Conservation (phyloP, 2,113 vertebrate genomes). For the Gracilinanus agilis region DNA sequence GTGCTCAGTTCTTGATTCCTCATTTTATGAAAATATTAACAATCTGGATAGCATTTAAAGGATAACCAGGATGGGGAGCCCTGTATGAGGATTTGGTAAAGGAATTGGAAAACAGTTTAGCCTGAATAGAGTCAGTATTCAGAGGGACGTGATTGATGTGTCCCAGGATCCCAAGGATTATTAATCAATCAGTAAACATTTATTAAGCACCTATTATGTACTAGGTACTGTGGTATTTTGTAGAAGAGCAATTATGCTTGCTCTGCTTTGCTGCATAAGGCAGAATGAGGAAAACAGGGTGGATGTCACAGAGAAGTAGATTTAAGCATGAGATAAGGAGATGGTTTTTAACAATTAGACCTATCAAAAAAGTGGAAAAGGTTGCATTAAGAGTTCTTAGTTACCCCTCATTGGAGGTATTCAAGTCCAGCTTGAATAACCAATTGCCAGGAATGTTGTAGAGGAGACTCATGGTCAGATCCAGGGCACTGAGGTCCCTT, state of each 20-base stretch:
- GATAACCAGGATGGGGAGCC: background rate
- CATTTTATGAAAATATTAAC: background rate
- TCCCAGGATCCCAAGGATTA: background rate
- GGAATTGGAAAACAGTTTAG: background rate
- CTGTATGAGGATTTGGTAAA: background rate
- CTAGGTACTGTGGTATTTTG: background rate
- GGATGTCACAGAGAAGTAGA: background rate
- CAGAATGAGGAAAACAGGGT: background rate
- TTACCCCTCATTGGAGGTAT: background rate
- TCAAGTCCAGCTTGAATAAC: background rate
- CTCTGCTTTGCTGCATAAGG: background rate
- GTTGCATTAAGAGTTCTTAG: background rate
- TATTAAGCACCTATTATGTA: background rate
- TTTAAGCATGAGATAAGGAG: background rate
- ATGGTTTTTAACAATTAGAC: background rate
- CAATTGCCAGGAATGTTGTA: background rate
- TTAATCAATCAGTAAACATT: background rate
- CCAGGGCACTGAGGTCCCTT: background rate
- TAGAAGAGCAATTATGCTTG: background rate
- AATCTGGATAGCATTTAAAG: background rate
- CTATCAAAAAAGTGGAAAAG: background rate
- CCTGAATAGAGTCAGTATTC: background rate
- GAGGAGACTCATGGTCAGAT: background rate
- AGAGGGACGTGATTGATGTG: background rate
- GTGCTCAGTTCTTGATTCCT: background rate